Percentiles rank a stretch among this genome's conserved stretches.
Evolutionary conservation across 2,888 invertebrate genomes (phyloP).

Genomic region (Yponomeuta plumbellus): DNA sequence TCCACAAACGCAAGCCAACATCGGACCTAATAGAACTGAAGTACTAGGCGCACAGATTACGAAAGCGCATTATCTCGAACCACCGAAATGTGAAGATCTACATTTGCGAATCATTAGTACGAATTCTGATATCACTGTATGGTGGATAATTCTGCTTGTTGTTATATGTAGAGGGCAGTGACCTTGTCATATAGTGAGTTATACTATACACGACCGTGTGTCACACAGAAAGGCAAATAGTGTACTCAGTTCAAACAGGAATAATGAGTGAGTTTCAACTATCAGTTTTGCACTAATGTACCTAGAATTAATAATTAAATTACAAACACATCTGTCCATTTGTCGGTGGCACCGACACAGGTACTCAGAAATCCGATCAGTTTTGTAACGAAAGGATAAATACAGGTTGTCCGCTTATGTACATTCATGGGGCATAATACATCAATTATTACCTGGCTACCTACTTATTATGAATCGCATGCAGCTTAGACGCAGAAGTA

Average conservation of each 20-base stretch:
- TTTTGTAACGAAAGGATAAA: neutral
- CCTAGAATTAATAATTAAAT: too few relatives aligned
- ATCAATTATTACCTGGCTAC: neutral
- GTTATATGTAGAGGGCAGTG: neutral
- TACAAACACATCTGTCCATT: too few relatives aligned
- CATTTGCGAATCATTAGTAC: too few relatives aligned
- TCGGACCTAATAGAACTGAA: neutral
- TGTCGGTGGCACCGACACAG: too few relatives aligned
- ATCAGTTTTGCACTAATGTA: too few relatives aligned
- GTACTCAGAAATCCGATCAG: neutral
- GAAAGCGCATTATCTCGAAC: neutral
- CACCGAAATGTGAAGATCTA: neutral
- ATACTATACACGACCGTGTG: neutral
- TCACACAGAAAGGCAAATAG: neutral
- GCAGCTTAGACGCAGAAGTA: too few relatives aligned
- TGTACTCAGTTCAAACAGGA: neutral
- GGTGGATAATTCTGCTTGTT: too few relatives aligned
- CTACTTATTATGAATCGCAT: too few relatives aligned
- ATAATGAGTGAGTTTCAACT: neutral
- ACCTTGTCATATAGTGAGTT: neutral
- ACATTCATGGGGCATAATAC: neutral
- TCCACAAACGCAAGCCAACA: neutral
- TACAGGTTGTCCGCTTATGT: neutral
- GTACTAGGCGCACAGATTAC: neutral
- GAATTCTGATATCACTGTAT: too few relatives aligned